Conservation (phyloP, 2,888 invertebrate species). For the Hetaerina titia region DNA sequence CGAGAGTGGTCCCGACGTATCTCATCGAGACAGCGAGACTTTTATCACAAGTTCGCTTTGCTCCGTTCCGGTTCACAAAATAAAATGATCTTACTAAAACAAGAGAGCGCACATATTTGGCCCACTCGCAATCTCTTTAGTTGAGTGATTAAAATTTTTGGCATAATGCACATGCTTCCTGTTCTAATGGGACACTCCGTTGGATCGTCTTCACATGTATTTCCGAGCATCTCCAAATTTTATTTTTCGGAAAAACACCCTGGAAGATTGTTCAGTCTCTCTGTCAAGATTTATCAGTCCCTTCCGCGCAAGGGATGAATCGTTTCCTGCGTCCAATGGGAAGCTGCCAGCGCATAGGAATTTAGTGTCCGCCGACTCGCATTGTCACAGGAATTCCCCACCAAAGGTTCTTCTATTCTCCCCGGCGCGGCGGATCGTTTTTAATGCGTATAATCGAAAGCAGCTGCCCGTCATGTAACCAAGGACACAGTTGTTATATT, state of each 20-base stretch:
- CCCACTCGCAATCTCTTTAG: neutral
- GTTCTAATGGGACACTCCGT: neutral
- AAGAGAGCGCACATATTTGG: neutral
- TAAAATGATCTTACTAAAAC: neutral
- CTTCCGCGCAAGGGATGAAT: neutral
- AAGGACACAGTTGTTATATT: no score
- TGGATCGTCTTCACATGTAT: neutral
- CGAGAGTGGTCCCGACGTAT: no score
- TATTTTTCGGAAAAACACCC: neutral
- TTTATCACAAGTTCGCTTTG: neutral
- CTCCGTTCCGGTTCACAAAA: neutral
- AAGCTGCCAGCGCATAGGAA: neutral
- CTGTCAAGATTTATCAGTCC: neutral
- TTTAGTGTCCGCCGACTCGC: no score
- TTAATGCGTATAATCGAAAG: no score
- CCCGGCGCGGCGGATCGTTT: no score
- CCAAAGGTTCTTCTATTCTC: no score
- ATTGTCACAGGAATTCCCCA: no score
- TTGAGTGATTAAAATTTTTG: neutral
- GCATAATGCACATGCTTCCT: neutral
- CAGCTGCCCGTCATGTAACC: no score
- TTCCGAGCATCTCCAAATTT: neutral
- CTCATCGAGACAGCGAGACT: no score
- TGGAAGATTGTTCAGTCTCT: neutral
- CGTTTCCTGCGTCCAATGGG: neutral